Evolutionary conservation across 2,797 vertebrate genomes (phyloP).

Genomic region (Acridotheres tristis): DNA sequence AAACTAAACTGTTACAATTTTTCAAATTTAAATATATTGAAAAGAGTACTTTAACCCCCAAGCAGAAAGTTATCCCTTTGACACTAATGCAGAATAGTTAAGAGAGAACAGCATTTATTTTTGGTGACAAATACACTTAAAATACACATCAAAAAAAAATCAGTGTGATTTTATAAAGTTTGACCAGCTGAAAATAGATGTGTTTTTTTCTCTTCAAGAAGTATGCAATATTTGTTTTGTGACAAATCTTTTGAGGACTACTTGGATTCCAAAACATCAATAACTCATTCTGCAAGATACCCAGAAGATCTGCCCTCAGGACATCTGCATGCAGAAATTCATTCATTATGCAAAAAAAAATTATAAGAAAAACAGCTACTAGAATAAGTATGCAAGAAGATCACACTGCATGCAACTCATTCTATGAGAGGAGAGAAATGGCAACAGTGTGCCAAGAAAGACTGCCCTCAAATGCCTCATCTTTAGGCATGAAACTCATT

Average conservation of each 20-base stretch:
- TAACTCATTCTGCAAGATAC: background rate
- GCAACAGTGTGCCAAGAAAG: background rate
- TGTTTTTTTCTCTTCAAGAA: background rate
- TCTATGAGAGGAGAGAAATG: background rate
- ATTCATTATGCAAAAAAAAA: background rate
- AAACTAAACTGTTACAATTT: background rate
- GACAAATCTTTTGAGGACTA: background rate
- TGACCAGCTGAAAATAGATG: background rate
- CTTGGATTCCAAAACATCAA: background rate
- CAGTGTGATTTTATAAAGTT: background rate
- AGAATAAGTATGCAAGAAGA: background rate
- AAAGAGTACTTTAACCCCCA: background rate
- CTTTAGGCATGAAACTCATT: background rate
- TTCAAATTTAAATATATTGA: background rate
- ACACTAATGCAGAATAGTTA: background rate
- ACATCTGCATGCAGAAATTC: background rate
- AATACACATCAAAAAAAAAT: background rate
- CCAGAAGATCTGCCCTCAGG: background rate
- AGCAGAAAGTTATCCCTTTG: background rate
- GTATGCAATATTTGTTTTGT: background rate
- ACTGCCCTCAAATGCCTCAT: background rate
- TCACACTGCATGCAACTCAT: background rate
- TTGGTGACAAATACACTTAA: background rate
- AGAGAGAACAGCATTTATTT: background rate
- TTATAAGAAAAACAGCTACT: background rate